Conservation (phyloP, 2,888 invertebrate species). For the Iphiclides podalirius region DNA sequence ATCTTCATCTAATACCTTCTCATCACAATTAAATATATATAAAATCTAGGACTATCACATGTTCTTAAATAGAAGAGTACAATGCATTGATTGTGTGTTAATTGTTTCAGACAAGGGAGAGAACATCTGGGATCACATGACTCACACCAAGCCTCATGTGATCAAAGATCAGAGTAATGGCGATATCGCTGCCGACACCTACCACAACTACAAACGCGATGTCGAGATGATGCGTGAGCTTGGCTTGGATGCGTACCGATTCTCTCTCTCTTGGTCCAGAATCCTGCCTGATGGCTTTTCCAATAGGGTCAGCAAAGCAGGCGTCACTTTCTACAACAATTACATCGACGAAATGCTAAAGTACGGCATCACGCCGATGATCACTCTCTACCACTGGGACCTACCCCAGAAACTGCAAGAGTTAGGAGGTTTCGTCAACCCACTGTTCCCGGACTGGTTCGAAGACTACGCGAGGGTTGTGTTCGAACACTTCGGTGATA, state of each 20-base stretch:
- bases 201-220: slow-evolving; percentile 80
- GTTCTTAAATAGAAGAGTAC: no score
- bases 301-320: slow-evolving; percentile 77
- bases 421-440: slow-evolving; percentile 38
- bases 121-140: slow-evolving; percentile 58
- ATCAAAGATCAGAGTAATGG: slow-evolving; percentile 40
- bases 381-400: slow-evolving; percentile 6
- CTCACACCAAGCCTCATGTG: slow-evolving; percentile 26
- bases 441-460: slow-evolving; percentile 64
- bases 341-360: slow-evolving; percentile 66
- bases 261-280: slow-evolving; percentile 83
- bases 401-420: slow-evolving; percentile 2
- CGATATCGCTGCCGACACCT: slow-evolving; percentile 81
- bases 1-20: no score
- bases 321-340: slow-evolving; percentile 82
- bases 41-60: no score
- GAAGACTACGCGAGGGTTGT: slow-evolving; percentile 66
- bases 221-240: slow-evolving; percentile 63
- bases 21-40: no score
- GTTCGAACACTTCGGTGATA: slow-evolving; percentile 65
- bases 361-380: slow-evolving; percentile 5
- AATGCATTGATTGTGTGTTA: no score
- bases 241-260: slow-evolving; percentile 75
- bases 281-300: slow-evolving; percentile 80
- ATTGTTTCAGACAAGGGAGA: slow-evolving; percentile 3